Percentiles rank a stretch among this genome's conserved stretches.
Evolutionary conservation across 2,888 invertebrate species (phyloP).

Genomic region (Glyphotaelius pellucidus): DNA sequence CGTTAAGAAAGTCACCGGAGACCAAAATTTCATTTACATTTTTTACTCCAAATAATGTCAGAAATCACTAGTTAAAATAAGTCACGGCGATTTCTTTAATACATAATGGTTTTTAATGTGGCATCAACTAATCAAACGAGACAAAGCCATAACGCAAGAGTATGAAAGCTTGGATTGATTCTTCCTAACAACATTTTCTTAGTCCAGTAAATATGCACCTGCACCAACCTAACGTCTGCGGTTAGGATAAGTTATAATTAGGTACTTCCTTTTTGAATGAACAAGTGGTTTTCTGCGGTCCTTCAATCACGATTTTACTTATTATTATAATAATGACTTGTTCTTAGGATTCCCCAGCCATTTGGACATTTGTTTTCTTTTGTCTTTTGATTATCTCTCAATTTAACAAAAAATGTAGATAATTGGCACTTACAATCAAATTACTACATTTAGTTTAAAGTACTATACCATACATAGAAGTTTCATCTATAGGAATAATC

Average conservation of each 20-base stretch:
- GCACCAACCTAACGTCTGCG: background rate
- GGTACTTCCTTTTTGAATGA: background rate
- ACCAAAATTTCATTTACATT: no score
- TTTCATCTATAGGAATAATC: background rate
- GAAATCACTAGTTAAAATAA: no score
- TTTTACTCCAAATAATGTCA: no score
- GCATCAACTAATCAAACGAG: background rate
- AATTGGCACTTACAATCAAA: no score
- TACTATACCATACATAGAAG: no score
- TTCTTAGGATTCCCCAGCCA: background rate
- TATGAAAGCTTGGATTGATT: background rate
- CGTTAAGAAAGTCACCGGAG: no score
- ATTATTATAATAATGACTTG: background rate
- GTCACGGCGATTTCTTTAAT: no score
- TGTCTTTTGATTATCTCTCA: background rate
- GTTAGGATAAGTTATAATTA: background rate
- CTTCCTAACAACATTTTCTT: background rate
- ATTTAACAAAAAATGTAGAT: background rate
- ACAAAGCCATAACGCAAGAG: background rate
- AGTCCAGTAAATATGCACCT: no score
- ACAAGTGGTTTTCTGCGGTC: background rate
- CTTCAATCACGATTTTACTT: background rate
- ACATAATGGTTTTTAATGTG: background rate
- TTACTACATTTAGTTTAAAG: no score
- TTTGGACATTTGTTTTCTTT: background rate